Base-by-base conservation (phyloP, 1,140 invertebrate genomes). In the Zaprionus ghesquierei region DNA sequence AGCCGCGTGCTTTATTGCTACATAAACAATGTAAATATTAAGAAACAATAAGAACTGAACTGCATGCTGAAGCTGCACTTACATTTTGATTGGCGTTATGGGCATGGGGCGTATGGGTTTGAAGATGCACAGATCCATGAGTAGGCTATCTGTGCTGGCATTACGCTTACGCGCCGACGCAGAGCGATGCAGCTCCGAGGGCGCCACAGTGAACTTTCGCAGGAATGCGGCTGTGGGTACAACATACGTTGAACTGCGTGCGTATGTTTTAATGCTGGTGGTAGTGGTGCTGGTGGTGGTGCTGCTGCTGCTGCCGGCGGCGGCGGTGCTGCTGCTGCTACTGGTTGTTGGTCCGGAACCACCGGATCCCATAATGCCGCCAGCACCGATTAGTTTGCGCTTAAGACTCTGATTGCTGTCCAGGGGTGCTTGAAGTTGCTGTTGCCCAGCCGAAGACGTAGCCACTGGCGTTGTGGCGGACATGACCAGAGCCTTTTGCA, bases 41-140 rank as follows among this genome's bases (percentile, higher is more conserved):
- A 27, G 5, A 33, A 23, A 15, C 12, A 18, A 35, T 18, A 2
- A 33, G 5, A 2, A 15, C 53, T 41, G 0, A 49, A 9, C 53
- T 18, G 29, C 18, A 0, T n/a, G 13, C 15, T 9, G 0, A 1
- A 2, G 1, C 12, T 2, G 0, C 13, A 76, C 75, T 73, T 60
- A 91, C 90, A 91, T 84, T 77, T 91, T 91, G 9, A 90, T 89
- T 59, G 89, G 90, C 49, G 90, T 90, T 72, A 91, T 92, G 54
- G 94, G 93, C 73, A 93, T 92, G 25, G 93, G 92, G 75, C 93
- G 93, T 41, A 94, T 94, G 18, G 94, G 94, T 69, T 94, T 94
- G 55, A 94, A 94, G 74, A 94, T 92, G 81, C 94, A 94, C 74
- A 94, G 93, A 77, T 94, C 94, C 75, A 93, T 93, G 77, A 94